These are phyloP conservation scores for Pseudomugil tenellus DNA, from an alignment of 2,797 vertebrate genomes.

Conservation along the genomic window DNA sequence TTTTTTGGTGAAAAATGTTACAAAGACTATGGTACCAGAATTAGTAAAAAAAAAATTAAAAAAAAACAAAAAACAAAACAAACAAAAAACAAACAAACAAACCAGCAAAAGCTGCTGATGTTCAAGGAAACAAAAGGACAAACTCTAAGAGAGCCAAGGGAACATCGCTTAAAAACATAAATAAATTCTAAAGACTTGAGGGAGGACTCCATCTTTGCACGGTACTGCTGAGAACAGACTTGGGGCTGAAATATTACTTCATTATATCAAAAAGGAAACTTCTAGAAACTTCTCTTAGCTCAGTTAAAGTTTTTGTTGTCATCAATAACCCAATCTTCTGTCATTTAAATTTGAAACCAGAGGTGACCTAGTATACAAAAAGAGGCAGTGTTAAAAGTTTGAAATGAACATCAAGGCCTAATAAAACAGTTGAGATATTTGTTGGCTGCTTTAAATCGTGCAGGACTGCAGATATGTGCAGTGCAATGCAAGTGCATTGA, in stretches of 20 bases:
- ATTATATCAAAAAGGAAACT: not conserved
- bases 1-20: not conserved
- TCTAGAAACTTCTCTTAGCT: not conserved
- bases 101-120: not conserved
- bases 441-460: not conserved
- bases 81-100: too few species aligned
- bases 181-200: not conserved
- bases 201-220: not conserved
- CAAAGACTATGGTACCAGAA: not conserved
- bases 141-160: not conserved
- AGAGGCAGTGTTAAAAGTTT: not conserved
- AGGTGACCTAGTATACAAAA: not conserved
- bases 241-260: not conserved
- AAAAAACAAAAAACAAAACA: too few species aligned
- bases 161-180: not conserved
- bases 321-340: not conserved
- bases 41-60: too few species aligned
- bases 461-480: constrained; percentile 21
- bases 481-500: constrained; percentile 13
- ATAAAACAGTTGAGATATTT: not conserved
- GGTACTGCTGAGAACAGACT: not conserved
- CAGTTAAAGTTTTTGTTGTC: not conserved
- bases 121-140: not conserved
- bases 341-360: not conserved
- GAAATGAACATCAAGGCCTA: not conserved